Evolutionary conservation across 1,140 invertebrate species (phyloP).

Genomic region (Cephus cinctus): DNA sequence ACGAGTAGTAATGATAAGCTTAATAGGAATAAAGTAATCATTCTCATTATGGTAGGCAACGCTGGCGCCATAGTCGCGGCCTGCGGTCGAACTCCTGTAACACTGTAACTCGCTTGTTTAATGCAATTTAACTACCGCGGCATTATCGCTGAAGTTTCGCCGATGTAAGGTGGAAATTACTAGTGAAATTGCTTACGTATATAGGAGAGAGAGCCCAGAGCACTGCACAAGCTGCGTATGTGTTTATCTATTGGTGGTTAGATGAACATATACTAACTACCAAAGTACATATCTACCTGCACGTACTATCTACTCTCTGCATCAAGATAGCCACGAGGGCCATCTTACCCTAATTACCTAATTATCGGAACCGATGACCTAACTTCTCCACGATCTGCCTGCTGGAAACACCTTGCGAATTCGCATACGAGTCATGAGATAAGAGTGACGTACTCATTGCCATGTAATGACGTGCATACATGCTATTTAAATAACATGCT

Average conservation of each 20-base stretch:
- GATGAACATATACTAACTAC: too few relatives aligned
- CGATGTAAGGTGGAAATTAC: constrained; percentile 55
- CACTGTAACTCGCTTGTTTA: constrained; percentile 45
- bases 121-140: constrained; percentile 54
- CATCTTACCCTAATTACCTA: constrained; percentile 51
- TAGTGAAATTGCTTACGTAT: constrained; percentile 54
- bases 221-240: constrained; percentile 48
- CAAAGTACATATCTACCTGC: too few relatives aligned
- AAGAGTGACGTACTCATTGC: too few relatives aligned
- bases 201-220: constrained; percentile 41
- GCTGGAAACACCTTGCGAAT: too few relatives aligned
- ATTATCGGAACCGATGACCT: constrained; percentile 46
- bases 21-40: too few relatives aligned
- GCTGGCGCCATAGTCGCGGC: too few relatives aligned
- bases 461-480: too few relatives aligned
- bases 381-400: constrained; percentile 26
- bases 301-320: constrained; percentile 35
- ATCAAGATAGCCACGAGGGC: constrained; percentile 39
- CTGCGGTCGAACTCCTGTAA: too few relatives aligned
- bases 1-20: too few relatives aligned
- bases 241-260: constrained; percentile 48
- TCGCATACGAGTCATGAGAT: too few relatives aligned
- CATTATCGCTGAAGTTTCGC: constrained; percentile 51
- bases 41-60: too few relatives aligned
- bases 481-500: too few relatives aligned